Percentiles rank a stretch among this genome's conserved stretches.
These are phyloP conservation scores for Microchirus variegatus DNA, from an alignment of 2,797 vertebrate genomes.

Conservation along the genomic window DNA sequence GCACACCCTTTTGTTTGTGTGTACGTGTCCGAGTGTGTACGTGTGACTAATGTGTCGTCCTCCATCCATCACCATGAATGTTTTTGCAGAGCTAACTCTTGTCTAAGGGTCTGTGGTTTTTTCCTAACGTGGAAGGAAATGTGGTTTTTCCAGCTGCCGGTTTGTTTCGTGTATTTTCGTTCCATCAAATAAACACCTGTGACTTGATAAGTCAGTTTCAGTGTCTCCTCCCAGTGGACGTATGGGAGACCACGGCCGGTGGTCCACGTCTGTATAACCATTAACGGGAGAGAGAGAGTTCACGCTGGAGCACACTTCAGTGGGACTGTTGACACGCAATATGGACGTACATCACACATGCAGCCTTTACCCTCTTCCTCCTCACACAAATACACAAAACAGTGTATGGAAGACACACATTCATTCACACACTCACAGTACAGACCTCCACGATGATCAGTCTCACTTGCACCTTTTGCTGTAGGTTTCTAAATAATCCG, in stretches of 20 bases:
- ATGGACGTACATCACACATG: conserved; percentile 38
- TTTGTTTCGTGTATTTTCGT: conserved; percentile 42
- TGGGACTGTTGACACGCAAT: conserved; percentile 39
- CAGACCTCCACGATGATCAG: conserved; percentile 28
- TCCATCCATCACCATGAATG: conserved; percentile 43
- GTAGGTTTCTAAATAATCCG: conserved; percentile 50
- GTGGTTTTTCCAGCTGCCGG: conserved; percentile 26
- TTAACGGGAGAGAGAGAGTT: conserved; percentile 37
- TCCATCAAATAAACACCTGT: conserved; percentile 54
- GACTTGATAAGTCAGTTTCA: conserved; percentile 46
- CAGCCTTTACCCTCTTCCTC: conserved; percentile 18
- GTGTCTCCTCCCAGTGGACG: conserved; percentile 39
- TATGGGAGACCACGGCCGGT: conserved; percentile 53
- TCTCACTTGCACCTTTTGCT: conserved; percentile 9
- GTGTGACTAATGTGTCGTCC: conserved; percentile 45
- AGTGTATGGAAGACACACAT: conserved; percentile 41
- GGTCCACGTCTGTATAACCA: conserved; percentile 44
- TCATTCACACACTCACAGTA: no score
- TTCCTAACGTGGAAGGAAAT: conserved; percentile 34
- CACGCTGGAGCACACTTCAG: conserved; percentile 49
- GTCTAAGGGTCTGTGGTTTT: conserved; percentile 29
- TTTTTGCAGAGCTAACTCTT: conserved; percentile 1
- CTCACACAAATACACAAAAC: conserved; percentile 44
- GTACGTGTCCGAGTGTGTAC: conserved; percentile 40
- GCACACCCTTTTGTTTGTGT: conserved; percentile 49